Evolutionary conservation across 2,888 invertebrate species (phyloP), one percentile per base, ranked within the genome.

Genomic region (Cynaeus angustus): DNA sequence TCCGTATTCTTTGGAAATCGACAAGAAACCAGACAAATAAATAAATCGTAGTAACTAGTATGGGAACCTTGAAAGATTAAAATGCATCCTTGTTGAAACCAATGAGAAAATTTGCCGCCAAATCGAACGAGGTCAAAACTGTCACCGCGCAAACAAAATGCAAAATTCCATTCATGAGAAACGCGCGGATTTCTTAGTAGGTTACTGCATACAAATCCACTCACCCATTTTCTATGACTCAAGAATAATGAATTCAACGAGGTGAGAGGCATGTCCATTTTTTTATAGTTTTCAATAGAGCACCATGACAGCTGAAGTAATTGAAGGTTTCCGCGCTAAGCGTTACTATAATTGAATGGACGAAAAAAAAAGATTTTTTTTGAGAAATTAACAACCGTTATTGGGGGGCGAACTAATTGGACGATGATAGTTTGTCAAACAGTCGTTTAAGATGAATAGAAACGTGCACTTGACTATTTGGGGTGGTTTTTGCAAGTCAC

Each of bases 111-210:
- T 52, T 70, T 70, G 65, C 43, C 66, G 69, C 59, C 59, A 58
- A 66, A 65, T 59, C 43, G 2, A 67, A 30, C 65, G 66, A 70
- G 69, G 69, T 66, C 64, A 65, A 48, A 56, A 38, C 68, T 61
- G 53, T 62, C 66, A 59, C 56, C 58, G 46, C 56, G 16, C 33
- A 38, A 65, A 67, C 38, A 48, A 46, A 69, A 65, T 69, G 69
- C 64, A 69, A 65, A 69, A 64, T 68, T 68, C 69, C 64, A 65
- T 68, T 68, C 68, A 68, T 52, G 53, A 50, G 62, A 48, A 62
- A 52, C 62, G 38, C 28, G 62, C 62, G 62, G 52, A 50, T 62
- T 46, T 62, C 50, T 62, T 52, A 62, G 50, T 62, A 37, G 62
- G 50, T 48, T 66, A 46, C 28, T 38, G 37, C 43, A 38, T 50